phyloP scores from a whole-genome alignment of 2,113 vertebrate genomes.

The Anarrhichthys ocellatus region DNA sequence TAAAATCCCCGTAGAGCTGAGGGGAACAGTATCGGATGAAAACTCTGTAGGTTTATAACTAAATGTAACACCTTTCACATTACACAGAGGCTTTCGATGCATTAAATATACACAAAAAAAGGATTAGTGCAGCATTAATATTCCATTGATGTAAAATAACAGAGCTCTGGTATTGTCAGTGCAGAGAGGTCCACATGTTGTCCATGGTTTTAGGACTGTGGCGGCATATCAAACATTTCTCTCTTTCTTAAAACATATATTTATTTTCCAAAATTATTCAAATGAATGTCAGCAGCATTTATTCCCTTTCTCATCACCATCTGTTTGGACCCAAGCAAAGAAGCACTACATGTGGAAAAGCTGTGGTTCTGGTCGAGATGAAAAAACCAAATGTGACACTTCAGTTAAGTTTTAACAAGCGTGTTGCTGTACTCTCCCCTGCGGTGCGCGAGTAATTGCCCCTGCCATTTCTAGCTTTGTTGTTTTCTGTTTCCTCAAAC shows the following conservation, averaged over 20 bases:
- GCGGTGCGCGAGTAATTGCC: neutral
- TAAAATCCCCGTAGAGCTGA: neutral
- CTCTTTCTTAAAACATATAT: neutral
- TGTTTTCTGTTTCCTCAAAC: neutral
- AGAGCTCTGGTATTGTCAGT: neutral
- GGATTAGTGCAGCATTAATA: neutral
- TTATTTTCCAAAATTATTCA: neutral
- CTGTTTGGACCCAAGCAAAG: neutral
- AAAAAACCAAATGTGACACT: conserved; percentile 5
- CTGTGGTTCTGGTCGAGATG: neutral
- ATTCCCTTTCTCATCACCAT: neutral
- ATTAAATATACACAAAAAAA: neutral
- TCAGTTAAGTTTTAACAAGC: conserved; percentile 15
- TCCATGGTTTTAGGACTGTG: neutral
- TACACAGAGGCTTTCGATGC: neutral
- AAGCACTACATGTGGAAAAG: neutral
- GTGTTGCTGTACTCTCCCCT: conserved; percentile 15
- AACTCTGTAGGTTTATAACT: neutral
- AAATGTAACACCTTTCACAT: neutral
- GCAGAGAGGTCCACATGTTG: neutral
- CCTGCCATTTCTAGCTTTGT: conserved; percentile 16
- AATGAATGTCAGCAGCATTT: neutral
- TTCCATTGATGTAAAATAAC: neutral
- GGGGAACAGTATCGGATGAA: neutral
- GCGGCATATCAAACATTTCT: neutral